Evolutionary conservation across 2,888 invertebrate genomes (phyloP).

Genomic region (Aphidius colemani): DNA sequence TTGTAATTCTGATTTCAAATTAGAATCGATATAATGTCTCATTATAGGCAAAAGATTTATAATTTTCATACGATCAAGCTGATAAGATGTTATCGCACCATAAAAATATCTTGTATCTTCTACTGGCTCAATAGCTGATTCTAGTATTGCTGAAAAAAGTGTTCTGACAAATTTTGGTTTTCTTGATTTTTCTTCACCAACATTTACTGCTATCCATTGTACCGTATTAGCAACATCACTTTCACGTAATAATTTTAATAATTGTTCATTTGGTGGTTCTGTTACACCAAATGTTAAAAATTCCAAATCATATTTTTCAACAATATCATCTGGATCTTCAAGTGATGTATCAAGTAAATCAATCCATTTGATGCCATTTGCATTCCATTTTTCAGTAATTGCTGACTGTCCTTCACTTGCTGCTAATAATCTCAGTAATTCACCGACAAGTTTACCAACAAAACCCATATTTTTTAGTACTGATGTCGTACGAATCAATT

Average conservation of each 20-base stretch:
- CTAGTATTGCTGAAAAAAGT: no score
- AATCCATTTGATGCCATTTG: conserved; percentile 62
- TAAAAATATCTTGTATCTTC: no score
- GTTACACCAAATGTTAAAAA: conserved; percentile 57
- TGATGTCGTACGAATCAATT: conserved; percentile 44
- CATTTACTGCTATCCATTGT: conserved; percentile 63
- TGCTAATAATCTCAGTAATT: conserved; percentile 66
- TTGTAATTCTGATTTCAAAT: no score
- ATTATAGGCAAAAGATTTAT: no score
- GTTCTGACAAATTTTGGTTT: no score
- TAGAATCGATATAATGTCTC: no score
- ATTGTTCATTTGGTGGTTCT: conserved; percentile 44
- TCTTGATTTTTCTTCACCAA: no score
- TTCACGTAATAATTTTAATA: conserved; percentile 63
- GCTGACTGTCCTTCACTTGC: conserved; percentile 63
- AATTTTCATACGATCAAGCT: no score
- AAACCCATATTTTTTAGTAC: conserved; percentile 45
- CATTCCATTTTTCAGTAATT: conserved; percentile 62
- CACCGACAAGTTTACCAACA: conserved; percentile 63
- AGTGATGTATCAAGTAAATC: conserved; percentile 62
- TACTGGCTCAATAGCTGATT: no score
- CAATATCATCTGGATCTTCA: conserved; percentile 60
- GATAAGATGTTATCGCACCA: no score
- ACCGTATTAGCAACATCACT: conserved; percentile 61
- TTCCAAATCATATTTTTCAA: conserved; percentile 63